Conservation (phyloP, 2,113 vertebrate species). For the Copsychus sechellarum region DNA sequence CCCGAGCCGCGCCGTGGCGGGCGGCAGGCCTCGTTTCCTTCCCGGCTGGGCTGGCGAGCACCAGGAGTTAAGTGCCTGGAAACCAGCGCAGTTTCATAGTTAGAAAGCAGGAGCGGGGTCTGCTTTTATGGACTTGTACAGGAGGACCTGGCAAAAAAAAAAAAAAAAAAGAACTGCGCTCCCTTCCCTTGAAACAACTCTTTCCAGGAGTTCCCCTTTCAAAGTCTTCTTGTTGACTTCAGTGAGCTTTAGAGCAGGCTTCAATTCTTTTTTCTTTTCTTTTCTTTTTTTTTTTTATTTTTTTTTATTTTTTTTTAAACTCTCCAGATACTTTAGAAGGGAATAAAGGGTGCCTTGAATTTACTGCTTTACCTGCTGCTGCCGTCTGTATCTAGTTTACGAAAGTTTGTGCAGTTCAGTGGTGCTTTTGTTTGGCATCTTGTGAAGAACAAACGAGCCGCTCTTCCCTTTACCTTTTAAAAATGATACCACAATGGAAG, state of each 20-base stretch:
- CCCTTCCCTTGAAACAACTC: neutral
- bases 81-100: neutral
- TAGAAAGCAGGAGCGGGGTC: slow-evolving; percentile 11
- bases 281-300: too few relatives aligned
- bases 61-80: neutral
- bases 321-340: neutral
- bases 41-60: neutral
- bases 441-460: slow-evolving; percentile 9
- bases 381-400: slow-evolving; percentile 41
- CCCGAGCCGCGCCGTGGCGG: neutral
- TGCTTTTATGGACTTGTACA: neutral
- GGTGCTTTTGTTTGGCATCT: slow-evolving; percentile 42
- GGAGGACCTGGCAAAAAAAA: slow-evolving; percentile 1
- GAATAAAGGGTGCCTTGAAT: slow-evolving; percentile 1
- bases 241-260: slow-evolving; percentile 12
- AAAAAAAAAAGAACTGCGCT: neutral
- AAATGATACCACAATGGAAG: slow-evolving; percentile 57
- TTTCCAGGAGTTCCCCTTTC: slow-evolving; percentile 38
- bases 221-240: slow-evolving; percentile 28
- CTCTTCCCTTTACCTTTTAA: slow-evolving; percentile 49
- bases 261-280: neutral
- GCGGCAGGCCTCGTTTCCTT: neutral
- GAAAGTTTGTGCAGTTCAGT: slow-evolving; percentile 62
- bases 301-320: neutral
- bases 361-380: slow-evolving; percentile 39